Conservation (phyloP, 2,888 invertebrate genomes). For the Campoplex nolae region DNA sequence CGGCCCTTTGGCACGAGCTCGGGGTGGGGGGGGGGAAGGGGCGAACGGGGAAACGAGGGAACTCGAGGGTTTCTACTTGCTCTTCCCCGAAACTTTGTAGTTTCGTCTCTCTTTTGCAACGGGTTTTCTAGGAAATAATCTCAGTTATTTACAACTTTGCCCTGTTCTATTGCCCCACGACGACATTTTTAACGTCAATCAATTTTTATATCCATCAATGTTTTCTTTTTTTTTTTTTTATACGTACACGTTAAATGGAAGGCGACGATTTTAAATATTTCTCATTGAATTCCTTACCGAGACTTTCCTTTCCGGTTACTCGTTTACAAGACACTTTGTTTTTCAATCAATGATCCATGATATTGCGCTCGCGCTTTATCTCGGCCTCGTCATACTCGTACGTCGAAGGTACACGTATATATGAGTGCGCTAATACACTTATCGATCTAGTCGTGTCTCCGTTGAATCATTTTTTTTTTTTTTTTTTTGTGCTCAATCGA, state of each 20-base stretch:
- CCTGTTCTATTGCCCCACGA: background rate
- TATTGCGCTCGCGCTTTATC: background rate
- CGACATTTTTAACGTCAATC: constrained; percentile 5
- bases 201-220: constrained; percentile 1
- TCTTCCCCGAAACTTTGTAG: constrained; percentile 32
- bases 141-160: constrained; percentile 61
- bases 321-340: background rate
- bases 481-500: background rate
- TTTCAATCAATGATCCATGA: background rate
- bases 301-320: background rate
- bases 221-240: background rate
- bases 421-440: background rate
- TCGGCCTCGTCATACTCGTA: background rate
- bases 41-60: background rate
- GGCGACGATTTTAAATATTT: background rate
- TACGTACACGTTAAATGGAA: background rate
- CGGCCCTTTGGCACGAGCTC: constrained; percentile 15
- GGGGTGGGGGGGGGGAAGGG: background rate
- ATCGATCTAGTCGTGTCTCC: background rate
- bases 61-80: constrained; percentile 8
- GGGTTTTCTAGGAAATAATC: constrained; percentile 61
- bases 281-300: background rate
- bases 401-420: background rate
- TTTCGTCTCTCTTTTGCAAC: constrained; percentile 42
- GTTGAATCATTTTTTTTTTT: background rate